Percentiles rank a stretch among this genome's conserved stretches.
phyloP scores from a whole-genome alignment of 2,113 vertebrate species.

The Thomomys bottae region DNA sequence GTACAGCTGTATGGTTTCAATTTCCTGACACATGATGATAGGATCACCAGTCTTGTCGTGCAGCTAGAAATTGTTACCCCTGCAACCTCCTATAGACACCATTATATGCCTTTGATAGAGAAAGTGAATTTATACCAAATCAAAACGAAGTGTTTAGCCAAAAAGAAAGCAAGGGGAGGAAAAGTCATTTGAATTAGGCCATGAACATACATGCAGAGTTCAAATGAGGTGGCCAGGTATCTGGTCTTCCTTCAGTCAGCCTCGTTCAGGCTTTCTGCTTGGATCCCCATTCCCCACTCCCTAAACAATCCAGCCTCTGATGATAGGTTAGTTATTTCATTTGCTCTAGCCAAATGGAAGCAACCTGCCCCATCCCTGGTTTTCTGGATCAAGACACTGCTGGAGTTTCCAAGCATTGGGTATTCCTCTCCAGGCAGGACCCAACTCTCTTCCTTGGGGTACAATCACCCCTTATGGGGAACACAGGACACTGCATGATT shows the following conservation, averaged over 20 bases:
- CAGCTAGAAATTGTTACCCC: background rate
- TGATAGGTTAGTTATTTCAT: background rate
- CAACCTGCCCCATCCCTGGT: no score
- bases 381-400: background rate
- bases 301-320: background rate
- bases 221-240: background rate
- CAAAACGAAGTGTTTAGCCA: slow-evolving; percentile 15
- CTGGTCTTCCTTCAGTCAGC: background rate
- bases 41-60: background rate
- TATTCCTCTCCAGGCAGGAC: fast-evolving
- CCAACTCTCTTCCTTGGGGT: background rate
- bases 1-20: background rate
- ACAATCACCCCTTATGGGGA: background rate
- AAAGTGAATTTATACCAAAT: slow-evolving; percentile 26
- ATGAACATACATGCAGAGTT: background rate
- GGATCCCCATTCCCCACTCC: background rate
- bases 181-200: background rate
- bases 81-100: background rate
- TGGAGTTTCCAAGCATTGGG: fast-evolving
- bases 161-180: slow-evolving; percentile 24
- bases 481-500: fast-evolving
- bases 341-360: background rate
- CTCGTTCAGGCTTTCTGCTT: background rate
- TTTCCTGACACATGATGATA: background rate
- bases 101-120: slow-evolving; percentile 16